These are phyloP conservation scores for Tetraodon nigroviridis DNA, from an alignment of 2,113 vertebrate genomes.

Conservation along the genomic window DNA sequence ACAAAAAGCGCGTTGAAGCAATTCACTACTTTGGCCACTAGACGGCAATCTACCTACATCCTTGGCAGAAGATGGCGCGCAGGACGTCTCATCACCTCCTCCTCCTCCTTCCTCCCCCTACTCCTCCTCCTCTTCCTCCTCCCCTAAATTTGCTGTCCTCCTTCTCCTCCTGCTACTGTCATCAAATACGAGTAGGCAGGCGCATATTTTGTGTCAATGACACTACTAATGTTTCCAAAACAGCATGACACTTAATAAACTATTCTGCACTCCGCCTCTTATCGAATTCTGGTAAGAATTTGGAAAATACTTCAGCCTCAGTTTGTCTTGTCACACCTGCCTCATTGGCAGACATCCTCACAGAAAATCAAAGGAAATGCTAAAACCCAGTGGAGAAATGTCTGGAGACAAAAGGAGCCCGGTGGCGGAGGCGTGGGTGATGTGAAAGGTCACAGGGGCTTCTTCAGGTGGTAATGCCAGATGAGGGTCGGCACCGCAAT, in stretches of 20 bases:
- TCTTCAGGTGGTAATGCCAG: constrained; percentile 19
- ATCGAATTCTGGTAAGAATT: constrained; percentile 22
- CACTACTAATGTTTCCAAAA: constrained; percentile 34
- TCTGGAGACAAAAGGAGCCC: not conserved
- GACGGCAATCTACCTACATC: constrained; percentile 56
- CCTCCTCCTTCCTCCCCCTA: not conserved
- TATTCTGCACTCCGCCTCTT: constrained; percentile 19
- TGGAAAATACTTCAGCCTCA: constrained; percentile 10
- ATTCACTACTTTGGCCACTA: constrained; percentile 28
- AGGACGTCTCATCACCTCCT: not conserved
- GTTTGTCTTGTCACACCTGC: constrained; percentile 28
- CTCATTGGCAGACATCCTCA: constrained; percentile 16
- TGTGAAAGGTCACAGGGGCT: constrained; percentile 26
- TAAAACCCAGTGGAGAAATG: constrained; percentile 2
- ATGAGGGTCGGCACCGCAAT: not conserved
- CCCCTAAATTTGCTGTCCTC: not conserved
- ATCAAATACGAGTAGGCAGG: constrained; percentile 24
- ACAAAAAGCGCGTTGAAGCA: not conserved
- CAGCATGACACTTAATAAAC: constrained; percentile 34
- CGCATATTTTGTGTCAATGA: constrained; percentile 37
- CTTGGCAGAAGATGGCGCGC: not conserved
- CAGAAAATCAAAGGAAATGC: constrained; percentile 26
- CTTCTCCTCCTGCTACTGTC: constrained; percentile 6
- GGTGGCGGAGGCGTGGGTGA: not conserved
- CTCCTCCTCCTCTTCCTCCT: constrained; percentile 4